A percentile compares a stretch with the other conserved stretches of the same genome.
phyloP scores from a whole-genome alignment of 2,888 invertebrate genomes.

The Dromius quadrimaculatus region DNA sequence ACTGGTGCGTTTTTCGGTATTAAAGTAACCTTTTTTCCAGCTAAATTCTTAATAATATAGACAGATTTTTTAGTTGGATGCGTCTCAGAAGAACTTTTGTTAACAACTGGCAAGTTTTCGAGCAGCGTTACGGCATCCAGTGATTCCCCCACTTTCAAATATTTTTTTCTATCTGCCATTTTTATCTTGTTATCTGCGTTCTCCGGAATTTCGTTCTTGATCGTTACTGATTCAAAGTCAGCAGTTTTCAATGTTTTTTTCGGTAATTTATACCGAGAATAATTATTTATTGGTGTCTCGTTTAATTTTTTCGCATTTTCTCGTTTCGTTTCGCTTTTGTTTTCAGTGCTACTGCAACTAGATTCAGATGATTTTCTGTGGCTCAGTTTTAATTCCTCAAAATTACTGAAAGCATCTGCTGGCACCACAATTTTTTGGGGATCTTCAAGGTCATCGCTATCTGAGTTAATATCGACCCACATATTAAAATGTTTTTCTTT shows the following conservation, averaged over 20 bases:
- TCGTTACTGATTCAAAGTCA: neutral
- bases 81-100: neutral
- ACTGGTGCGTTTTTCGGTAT: slow-evolving; percentile 27
- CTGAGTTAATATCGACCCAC: too few species aligned
- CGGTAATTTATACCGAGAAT: neutral
- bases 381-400: slow-evolving; percentile 16
- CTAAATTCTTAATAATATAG: slow-evolving; percentile 10
- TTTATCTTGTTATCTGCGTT: neutral
- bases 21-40: slow-evolving; percentile 16
- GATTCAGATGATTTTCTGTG: slow-evolving; percentile 1
- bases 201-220: neutral
- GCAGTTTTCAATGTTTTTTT: slow-evolving; percentile 1
- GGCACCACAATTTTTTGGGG: slow-evolving; percentile 7
- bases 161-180: neutral
- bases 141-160: neutral
- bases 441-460: too few species aligned
- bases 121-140: too few species aligned
- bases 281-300: neutral
- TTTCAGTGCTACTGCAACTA: neutral
- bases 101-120: neutral
- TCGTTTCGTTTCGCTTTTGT: neutral
- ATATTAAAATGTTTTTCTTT: too few species aligned
- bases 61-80: neutral
- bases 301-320: neutral
- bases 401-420: slow-evolving; percentile 5